Percentiles rank a stretch among this genome's conserved stretches.
Conservation (phyloP, 2,888 invertebrate species). For the Portevinia maculata region DNA sequence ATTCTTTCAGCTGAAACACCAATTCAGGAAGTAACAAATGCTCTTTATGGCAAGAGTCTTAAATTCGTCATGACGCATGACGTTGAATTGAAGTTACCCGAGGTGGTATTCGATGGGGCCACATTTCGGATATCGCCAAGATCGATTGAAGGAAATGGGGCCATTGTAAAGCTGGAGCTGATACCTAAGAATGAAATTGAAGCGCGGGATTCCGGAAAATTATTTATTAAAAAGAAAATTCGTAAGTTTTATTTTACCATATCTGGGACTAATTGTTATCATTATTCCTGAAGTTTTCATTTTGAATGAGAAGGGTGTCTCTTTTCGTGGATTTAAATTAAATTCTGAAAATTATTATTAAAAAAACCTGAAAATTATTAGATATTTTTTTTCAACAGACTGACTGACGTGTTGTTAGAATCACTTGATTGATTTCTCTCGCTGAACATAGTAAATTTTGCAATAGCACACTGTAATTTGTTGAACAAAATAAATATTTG, state of each 20-base stretch:
- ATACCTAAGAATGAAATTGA: conserved; percentile 84
- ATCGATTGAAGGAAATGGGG: conserved; percentile 88
- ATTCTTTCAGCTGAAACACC: conserved; percentile 84
- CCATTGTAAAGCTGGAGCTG: conserved; percentile 89
- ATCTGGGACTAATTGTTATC: background rate
- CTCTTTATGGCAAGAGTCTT: conserved; percentile 87
- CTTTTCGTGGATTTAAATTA: no score
- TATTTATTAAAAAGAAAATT: conserved; percentile 84
- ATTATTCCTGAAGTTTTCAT: background rate
- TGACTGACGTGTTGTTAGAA: no score
- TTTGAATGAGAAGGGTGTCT: no score
- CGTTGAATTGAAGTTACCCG: conserved; percentile 88
- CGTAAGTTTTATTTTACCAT: conserved; percentile 78
- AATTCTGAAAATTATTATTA: no score
- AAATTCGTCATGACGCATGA: conserved; percentile 91
- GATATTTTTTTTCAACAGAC: no score
- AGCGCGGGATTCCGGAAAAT: conserved; percentile 84
- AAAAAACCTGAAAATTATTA: no score
- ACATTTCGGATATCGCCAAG: conserved; percentile 89
- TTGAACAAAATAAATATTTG: no score
- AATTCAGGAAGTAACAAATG: conserved; percentile 89
- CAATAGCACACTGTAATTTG: no score
- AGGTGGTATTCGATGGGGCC: conserved; percentile 89
- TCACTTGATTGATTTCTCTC: no score
- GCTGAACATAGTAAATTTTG: no score